These are phyloP conservation scores for Esox masquinongy DNA, from an alignment of 2,797 vertebrate genomes.

Conservation along the genomic window DNA sequence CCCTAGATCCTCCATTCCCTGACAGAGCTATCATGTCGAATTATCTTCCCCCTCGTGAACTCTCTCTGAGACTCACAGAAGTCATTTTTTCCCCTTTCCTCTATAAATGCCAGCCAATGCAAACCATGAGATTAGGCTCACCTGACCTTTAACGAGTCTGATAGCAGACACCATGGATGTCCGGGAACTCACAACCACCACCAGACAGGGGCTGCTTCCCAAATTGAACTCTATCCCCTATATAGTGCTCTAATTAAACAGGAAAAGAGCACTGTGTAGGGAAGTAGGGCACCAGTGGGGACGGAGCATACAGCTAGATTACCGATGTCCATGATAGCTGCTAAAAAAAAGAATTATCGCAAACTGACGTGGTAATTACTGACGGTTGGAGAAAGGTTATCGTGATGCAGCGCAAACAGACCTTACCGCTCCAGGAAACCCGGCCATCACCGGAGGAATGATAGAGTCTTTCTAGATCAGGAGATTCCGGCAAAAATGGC, in stretches of 20 bases:
- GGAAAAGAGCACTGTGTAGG: background rate
- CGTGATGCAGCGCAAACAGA: slow-evolving; percentile 16
- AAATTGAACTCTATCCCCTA: background rate
- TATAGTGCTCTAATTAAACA: background rate
- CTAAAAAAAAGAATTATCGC: slow-evolving; percentile 55
- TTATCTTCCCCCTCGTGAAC: slow-evolving; percentile 16
- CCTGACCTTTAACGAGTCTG: slow-evolving; percentile 68
- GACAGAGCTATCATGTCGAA: slow-evolving; percentile 30
- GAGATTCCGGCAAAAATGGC: background rate
- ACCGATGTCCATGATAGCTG: slow-evolving; percentile 56
- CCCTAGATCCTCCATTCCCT: slow-evolving; percentile 22
- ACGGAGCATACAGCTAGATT: slow-evolving; percentile 49
- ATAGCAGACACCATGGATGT: slow-evolving; percentile 59
- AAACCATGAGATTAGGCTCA: slow-evolving; percentile 58
- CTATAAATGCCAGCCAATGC: slow-evolving; percentile 66
- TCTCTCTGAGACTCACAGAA: slow-evolving; percentile 32
- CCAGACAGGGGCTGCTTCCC: slow-evolving; percentile 46
- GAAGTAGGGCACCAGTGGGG: background rate
- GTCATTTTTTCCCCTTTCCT: slow-evolving; percentile 47
- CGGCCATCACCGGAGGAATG: slow-evolving; percentile 3
- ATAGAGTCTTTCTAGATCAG: slow-evolving; percentile 13
- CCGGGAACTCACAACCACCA: slow-evolving; percentile 45
- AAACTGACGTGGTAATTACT: slow-evolving; percentile 60
- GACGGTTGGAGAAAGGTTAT: slow-evolving; percentile 61
- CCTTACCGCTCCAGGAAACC: slow-evolving; percentile 45